Base-by-base conservation (phyloP, 2,113 vertebrate species). In the Myanophis thanlyinensis region DNA sequence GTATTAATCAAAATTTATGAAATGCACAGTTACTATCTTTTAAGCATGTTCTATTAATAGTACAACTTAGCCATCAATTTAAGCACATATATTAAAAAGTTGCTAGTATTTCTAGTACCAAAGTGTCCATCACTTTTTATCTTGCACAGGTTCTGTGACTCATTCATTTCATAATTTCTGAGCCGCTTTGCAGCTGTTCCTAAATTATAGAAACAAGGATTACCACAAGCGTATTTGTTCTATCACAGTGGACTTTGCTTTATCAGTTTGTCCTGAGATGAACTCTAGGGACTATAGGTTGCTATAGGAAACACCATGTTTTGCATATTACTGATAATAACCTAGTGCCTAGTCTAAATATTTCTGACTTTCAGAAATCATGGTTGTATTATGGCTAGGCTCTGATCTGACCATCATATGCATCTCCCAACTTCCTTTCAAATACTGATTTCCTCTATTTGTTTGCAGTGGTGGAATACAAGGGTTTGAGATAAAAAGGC, bases 121-220 rank as follows among this genome's bases (percentile, higher is more conserved):
- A 89, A 85, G 5, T 48, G 3, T 52, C 40, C n/a, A 30, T 54
- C 88, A 73, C 44, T 89, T 91, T 88, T 94, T 35, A 86, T 90
- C 85, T 54, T 91, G 51, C 62, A 93, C 84, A 88, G 48, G 27
- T 4, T 91, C 85, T 25, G 25, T 85, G 90, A 92, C 7, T 91
- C 8, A 67, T 48, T 92, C 20, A 62, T 11, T 87, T 46, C 51
- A 47, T 40, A n/a, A 67, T 46, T 91, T 85, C 25, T 89, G 90
- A 91, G 51, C 93, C 88, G 89, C 59, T 93, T 93, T 92, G 85
- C 47, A 95, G 85, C 35, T 9, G 86, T 0, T 80, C 89, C 62
- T 95, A 91, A 94, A 95, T 92, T 49, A 22, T 89, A 25, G 86
- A 49, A 95, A 93, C 59, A 7, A 92, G 9, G 89, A 54, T 30